Percentiles rank a stretch among this genome's conserved stretches.
Conservation (phyloP, 2,797 vertebrate species). For the Poeciliopsis presidionis region DNA sequence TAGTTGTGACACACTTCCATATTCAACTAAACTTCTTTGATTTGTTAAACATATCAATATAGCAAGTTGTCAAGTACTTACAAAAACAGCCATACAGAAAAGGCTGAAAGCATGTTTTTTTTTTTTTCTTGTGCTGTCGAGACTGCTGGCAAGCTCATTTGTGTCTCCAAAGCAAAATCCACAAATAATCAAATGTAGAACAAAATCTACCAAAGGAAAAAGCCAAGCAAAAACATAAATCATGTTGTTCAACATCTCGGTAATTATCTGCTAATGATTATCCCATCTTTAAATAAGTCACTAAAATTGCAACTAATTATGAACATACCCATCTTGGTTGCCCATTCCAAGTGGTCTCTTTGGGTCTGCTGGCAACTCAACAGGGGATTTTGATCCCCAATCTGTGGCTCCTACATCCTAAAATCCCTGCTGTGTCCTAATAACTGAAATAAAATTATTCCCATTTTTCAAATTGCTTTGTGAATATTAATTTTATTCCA, state of each 20-base stretch:
- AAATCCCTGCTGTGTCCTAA: not conserved
- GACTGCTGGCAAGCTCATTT: not conserved
- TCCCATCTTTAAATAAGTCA: not conserved
- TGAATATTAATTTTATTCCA: not conserved
- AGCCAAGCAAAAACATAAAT: not conserved
- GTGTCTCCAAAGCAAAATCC: not conserved
- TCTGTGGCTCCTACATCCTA: not conserved
- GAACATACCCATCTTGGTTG: not conserved
- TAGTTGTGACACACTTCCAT: not conserved
- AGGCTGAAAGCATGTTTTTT: not conserved
- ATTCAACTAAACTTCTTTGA: not conserved
- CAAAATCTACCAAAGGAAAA: not conserved
- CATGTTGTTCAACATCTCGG: not conserved
- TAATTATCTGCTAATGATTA: not conserved
- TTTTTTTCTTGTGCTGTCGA: not conserved
- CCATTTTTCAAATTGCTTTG: not conserved
- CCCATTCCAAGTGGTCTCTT: not conserved
- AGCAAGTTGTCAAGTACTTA: not conserved
- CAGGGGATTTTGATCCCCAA: not conserved
- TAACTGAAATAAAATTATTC: not conserved
- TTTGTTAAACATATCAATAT: not conserved
- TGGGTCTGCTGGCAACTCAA: not conserved
- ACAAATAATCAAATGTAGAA: not conserved
- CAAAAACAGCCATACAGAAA: not conserved
- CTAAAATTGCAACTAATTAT: not conserved